Evolutionary conservation across 2,113 vertebrate genomes (phyloP).

Genomic region (Bettongia penicillata): DNA sequence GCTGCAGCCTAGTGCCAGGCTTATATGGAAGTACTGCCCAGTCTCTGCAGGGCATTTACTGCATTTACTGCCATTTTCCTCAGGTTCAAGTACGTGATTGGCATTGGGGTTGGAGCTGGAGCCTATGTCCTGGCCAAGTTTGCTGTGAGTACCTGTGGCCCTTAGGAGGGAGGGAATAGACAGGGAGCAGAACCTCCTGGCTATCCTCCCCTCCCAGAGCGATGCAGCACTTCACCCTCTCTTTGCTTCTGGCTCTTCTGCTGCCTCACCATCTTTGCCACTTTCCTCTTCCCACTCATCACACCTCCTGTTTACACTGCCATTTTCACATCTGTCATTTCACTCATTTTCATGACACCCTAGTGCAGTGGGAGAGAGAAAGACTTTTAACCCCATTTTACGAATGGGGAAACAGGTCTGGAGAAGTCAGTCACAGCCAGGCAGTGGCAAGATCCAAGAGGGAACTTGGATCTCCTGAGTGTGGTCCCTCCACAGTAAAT

Average conservation of each 20-base stretch:
- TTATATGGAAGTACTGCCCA: neutral
- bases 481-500: neutral
- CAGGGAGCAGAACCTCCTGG: neutral
- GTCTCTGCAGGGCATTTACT: neutral
- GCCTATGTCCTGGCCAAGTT: slow-evolving; percentile 97
- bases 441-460: neutral
- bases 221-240: neutral
- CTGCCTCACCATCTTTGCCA: neutral
- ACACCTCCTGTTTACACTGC: neutral
- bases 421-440: neutral
- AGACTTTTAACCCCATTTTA: neutral
- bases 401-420: neutral
- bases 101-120: slow-evolving; percentile 96
- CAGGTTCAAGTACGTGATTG: slow-evolving; percentile 97
- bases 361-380: neutral
- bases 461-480: neutral
- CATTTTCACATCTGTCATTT: neutral
- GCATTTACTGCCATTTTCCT: slow-evolving; percentile 24
- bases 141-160: slow-evolving; percentile 88
- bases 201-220: neutral
- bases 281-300: neutral
- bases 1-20: neutral
- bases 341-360: neutral
- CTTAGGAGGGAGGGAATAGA: neutral
- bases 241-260: neutral